phyloP scores from a whole-genome alignment of 2,797 vertebrate genomes.

The Danio jaintianensis region DNA sequence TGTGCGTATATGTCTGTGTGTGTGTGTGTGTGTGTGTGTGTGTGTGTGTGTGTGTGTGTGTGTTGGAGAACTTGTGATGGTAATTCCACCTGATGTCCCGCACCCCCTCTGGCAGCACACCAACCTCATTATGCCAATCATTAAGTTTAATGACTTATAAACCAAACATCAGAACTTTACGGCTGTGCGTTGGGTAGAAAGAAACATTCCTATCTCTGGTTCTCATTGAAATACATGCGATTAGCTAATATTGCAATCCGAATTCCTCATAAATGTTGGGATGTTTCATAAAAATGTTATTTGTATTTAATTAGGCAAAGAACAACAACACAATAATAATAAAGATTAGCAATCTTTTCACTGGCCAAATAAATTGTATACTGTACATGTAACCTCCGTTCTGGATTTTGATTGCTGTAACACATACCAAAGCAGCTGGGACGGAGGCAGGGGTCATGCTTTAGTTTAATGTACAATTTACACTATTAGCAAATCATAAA shows the following conservation, averaged over 20 bases:
- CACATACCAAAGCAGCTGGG: too few relatives aligned
- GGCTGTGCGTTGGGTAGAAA: conserved; percentile 40
- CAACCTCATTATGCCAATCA: conserved; percentile 86
- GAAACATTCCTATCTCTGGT: conserved; percentile 33
- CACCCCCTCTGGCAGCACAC: conserved; percentile 73
- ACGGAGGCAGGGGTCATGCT: too few relatives aligned
- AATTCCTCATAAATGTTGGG: not conserved
- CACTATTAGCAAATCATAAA: too few relatives aligned
- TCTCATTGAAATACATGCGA: not conserved
- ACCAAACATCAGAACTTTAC: conserved; percentile 60
- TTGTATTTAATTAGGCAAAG: too few relatives aligned
- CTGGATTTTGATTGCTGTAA: too few relatives aligned
- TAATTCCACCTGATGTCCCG: conserved; percentile 77
- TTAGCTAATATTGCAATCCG: conserved; percentile 3
- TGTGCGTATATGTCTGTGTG: not conserved
- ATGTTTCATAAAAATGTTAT: not conserved
- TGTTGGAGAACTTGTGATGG: conserved; percentile 64
- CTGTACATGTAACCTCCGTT: too few relatives aligned
- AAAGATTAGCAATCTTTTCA: too few relatives aligned
- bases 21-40: conserved; percentile 32
- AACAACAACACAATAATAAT: too few relatives aligned
- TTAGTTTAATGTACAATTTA: too few relatives aligned
- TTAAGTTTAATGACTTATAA: conserved; percentile 73
- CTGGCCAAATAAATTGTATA: too few relatives aligned
- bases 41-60: conserved; percentile 17